Evolutionary conservation across 1,140 invertebrate genomes (phyloP), one percentile per base, ranked within the genome.

Genomic region (Pogonomyrmex barbatus): DNA sequence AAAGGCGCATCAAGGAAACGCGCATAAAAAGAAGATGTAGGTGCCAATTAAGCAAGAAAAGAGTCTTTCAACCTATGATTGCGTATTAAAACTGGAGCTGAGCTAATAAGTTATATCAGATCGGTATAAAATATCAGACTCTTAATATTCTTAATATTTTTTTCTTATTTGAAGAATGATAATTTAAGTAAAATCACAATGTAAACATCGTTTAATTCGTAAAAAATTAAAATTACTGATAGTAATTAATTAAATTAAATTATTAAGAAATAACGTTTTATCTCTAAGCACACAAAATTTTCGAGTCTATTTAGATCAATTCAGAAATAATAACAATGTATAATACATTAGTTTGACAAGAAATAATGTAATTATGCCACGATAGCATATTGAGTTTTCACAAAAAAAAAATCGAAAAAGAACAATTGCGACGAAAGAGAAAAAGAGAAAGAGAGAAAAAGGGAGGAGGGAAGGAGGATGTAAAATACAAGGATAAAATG

Each of bases 1-100:
- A 10, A 83, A 88, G 77, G 71, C 30, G 60, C 65, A 88, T 87
- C 76, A 62, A 86, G 56, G 76, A 65, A 78, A 78, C 17, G 10
- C 5, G 58, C 4, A 30, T 10, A 78, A 65, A 78, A 63, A 65
- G 4, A 63, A n/a, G n/a, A 50, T 17, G 42, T 10, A 30, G 17
- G 6, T 33, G 30, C 58, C 75, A 78, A 78, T 78, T 63, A 78
- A 63, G 30, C 30, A 36, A 62, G 39, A 47, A 77, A 62, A 62
- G n/a, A n/a, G n/a, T 76, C 36, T 39, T n/a, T 3, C 9, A 56
- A 56, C 24, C 54, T 24, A 60, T 33, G 5, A 63, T 4, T 70
- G 45, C 10, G 54, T 4, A 6, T 71, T 71, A 36, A 36, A 50
- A 12, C 50, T 71, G 5, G 1, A 71, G 33, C 6, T n/a, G 24